Evolutionary conservation across 2,113 vertebrate species (phyloP), one percentile per base, ranked within the genome.

Genomic region (Garra rufa): DNA sequence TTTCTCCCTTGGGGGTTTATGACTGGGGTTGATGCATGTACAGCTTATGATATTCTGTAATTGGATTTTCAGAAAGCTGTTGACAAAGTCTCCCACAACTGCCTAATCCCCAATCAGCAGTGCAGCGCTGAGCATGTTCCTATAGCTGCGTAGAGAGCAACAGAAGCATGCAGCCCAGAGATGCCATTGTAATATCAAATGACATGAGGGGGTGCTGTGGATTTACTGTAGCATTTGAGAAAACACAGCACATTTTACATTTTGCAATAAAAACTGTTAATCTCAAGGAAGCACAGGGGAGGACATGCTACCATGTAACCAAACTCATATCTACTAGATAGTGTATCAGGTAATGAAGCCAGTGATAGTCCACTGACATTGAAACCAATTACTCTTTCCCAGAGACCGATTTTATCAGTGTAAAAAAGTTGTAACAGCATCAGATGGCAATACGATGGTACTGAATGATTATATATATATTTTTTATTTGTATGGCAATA

Each of bases 1-100:
- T 75, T 79, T 46, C 17, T 44, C 44, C 76, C 69, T 77, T 86
- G 85, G 85, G 87, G 93, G 89, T 91, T 91, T 93, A 91, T 86
- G 73, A 88, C 86, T 59, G 86, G 88, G 89, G 91, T 92, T 91
- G 92, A 94, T 93, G 93, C 94, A 92, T 92, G 92, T 92, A 93
- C 89, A 90, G 91, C 92, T 93, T 93, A 92, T 93, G 92, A 93
- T 94, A 94, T 92, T 93, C 91, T 88, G 92, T 95, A 94, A 95
- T 94, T 94, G 94, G 93, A 95, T 95, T 95, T 93, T 91, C 88
- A 92, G 93, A 92, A 93, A 94, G 92, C 93, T 94, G 91, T 93
- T 94, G 92, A 94, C 93, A 93, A 93, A 93, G 93, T 95, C 92
- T 88, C 91, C 93, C 91, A 89, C 91, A 92, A 92, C 91, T 91